phyloP scores from a whole-genome alignment of 2,797 vertebrate species.

The Natrix natrix region DNA sequence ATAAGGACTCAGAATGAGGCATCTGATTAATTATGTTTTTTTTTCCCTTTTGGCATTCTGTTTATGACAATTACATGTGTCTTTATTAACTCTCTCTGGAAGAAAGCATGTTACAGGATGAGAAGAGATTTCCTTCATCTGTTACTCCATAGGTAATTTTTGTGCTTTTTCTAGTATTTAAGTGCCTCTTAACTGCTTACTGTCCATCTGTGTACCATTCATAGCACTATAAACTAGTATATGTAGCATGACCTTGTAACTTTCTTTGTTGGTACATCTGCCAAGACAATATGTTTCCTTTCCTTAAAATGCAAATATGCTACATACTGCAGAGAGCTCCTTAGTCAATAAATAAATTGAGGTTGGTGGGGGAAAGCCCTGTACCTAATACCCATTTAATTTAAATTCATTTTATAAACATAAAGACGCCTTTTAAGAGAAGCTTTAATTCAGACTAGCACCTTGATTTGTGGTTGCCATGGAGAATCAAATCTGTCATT shows the following conservation, averaged over 20 bases:
- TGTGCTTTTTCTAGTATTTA: constrained; percentile 71
- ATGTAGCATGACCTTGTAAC: constrained; percentile 75
- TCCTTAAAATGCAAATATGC: constrained; percentile 77
- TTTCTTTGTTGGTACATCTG: constrained; percentile 80
- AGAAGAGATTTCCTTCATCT: constrained; percentile 64
- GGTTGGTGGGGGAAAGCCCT: constrained; percentile 61
- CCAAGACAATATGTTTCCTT: constrained; percentile 77
- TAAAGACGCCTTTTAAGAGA: constrained; percentile 82
- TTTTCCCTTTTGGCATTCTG: constrained; percentile 60
- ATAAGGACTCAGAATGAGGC: constrained; percentile 60
- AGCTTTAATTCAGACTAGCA: constrained; percentile 85
- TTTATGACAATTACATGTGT: constrained; percentile 68
- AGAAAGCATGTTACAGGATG: constrained; percentile 66
- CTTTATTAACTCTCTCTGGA: constrained; percentile 68
- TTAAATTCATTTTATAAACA: constrained; percentile 85
- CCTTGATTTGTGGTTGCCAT: constrained; percentile 87
- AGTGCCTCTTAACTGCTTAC: constrained; percentile 71
- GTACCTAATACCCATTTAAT: constrained; percentile 82
- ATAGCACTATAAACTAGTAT: constrained; percentile 72
- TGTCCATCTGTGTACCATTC: constrained; percentile 72
- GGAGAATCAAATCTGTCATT: constrained; percentile 88
- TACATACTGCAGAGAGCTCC: constrained; percentile 69
- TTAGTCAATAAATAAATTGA: constrained; percentile 78
- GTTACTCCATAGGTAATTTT: constrained; percentile 70
- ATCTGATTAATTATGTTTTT: constrained; percentile 52